Evolutionary conservation across 1,140 invertebrate species (phyloP).

Genomic region (Ostrea edulis): DNA sequence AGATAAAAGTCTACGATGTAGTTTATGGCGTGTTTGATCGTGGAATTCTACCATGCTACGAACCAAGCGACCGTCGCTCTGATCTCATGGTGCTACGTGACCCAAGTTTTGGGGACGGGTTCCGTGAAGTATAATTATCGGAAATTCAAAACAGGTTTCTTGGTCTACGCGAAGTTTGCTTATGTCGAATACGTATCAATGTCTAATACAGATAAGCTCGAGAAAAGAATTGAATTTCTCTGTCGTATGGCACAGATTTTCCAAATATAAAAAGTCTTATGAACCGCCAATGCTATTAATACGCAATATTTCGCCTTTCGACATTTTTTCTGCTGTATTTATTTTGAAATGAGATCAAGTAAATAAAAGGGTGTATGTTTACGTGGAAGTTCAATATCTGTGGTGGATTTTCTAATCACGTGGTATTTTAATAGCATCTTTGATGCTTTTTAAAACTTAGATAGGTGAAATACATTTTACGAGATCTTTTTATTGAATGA

Average conservation of each 20-base stretch:
- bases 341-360: too few relatives aligned
- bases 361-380: too few relatives aligned
- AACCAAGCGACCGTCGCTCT: neutral
- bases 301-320: neutral
- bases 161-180: neutral
- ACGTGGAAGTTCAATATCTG: too few relatives aligned
- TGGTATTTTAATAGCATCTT: too few relatives aligned
- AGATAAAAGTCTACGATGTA: neutral
- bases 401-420: too few relatives aligned
- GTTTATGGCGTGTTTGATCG: neutral
- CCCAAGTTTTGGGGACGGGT: neutral
- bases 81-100: neutral
- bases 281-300: neutral
- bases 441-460: too few relatives aligned
- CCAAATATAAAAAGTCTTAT: neutral
- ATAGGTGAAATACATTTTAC: too few relatives aligned
- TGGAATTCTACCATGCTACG: neutral
- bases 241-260: neutral
- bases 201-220: neutral
- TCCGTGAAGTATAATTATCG: neutral
- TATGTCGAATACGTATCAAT: neutral
- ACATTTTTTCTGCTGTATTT: neutral
- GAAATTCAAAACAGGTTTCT: neutral
- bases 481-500: too few relatives aligned
- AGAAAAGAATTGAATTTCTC: conserved; percentile 6